Evolutionary conservation across 2,888 invertebrate species (phyloP).

Genomic region (Drosophila planitibia): DNA sequence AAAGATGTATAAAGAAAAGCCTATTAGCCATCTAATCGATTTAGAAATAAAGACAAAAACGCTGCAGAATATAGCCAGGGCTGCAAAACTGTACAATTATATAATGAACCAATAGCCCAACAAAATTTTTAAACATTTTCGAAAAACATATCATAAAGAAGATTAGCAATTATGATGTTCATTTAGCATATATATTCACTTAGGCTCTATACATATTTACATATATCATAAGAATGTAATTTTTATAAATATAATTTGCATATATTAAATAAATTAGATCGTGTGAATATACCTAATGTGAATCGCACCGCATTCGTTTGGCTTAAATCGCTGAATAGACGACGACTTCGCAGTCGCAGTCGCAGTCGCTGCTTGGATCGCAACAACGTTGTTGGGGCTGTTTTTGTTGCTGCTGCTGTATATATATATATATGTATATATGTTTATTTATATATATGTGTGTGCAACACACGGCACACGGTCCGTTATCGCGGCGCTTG

Average conservation of each 20-base stretch:
- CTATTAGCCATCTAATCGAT: constrained; percentile 55
- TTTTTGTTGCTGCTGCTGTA: constrained; percentile 1
- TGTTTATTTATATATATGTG: background rate
- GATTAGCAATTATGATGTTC: background rate
- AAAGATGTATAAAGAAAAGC: constrained; percentile 40
- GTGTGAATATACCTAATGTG: constrained; percentile 6
- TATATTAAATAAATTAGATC: constrained; percentile 25
- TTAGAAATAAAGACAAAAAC: constrained; percentile 27
- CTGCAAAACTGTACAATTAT: background rate
- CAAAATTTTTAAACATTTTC: background rate
- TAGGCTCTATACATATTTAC: background rate
- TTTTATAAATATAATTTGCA: constrained; percentile 26
- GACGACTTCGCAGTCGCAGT: constrained; percentile 22
- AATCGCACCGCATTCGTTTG: constrained; percentile 16
- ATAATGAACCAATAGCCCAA: background rate
- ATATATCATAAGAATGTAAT: background rate
- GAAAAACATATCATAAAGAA: background rate
- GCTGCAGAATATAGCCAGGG: constrained; percentile 4
- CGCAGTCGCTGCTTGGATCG: constrained; percentile 12
- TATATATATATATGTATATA: background rate
- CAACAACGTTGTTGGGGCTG: constrained; percentile 7
- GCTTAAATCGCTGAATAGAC: constrained; percentile 27
- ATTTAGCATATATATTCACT: constrained; percentile 24
- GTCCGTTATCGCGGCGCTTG: constrained; percentile 45
- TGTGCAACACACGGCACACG: constrained; percentile 1